Percentiles rank a stretch among this genome's conserved stretches.
phyloP scores from a whole-genome alignment of 1,140 invertebrate species.

The Microvelia longipes region DNA sequence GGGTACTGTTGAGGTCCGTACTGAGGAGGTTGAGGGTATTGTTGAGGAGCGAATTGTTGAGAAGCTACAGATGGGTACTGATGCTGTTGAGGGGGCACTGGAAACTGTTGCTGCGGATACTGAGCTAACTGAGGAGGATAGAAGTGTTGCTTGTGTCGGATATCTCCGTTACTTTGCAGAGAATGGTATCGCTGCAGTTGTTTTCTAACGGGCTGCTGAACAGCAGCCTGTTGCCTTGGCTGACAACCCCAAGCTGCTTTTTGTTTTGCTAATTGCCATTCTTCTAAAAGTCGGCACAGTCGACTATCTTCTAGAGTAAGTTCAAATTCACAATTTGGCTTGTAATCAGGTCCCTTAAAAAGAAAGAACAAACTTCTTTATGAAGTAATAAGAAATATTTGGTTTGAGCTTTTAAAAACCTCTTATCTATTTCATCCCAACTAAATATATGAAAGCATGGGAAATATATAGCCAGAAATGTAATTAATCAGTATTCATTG shows the following conservation, averaged over 20 bases:
- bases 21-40: neutral
- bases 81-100: neutral
- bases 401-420: no score
- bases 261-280: conserved; percentile 20
- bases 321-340: conserved; percentile 18
- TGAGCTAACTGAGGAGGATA: neutral
- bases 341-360: conserved; percentile 21
- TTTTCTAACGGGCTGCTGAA: neutral
- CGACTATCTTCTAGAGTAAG: conserved; percentile 17
- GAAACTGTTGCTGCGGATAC: conserved; percentile 2
- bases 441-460: no score
- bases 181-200: conserved; percentile 11
- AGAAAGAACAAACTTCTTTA: neutral
- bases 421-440: no score
- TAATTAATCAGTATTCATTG: no score
- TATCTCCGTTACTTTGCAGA: conserved; percentile 12
- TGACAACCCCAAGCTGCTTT: conserved; percentile 7
- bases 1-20: neutral
- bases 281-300: conserved; percentile 16
- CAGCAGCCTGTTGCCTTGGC: neutral
- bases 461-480: no score
- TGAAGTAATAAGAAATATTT: no score
- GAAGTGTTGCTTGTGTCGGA: conserved; percentile 7
- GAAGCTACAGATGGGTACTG: neutral
- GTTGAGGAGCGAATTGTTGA: conserved; percentile 6